These are phyloP conservation scores for Megalops atlanticus DNA, from an alignment of 2,113 vertebrate species.

Conservation along the genomic window DNA sequence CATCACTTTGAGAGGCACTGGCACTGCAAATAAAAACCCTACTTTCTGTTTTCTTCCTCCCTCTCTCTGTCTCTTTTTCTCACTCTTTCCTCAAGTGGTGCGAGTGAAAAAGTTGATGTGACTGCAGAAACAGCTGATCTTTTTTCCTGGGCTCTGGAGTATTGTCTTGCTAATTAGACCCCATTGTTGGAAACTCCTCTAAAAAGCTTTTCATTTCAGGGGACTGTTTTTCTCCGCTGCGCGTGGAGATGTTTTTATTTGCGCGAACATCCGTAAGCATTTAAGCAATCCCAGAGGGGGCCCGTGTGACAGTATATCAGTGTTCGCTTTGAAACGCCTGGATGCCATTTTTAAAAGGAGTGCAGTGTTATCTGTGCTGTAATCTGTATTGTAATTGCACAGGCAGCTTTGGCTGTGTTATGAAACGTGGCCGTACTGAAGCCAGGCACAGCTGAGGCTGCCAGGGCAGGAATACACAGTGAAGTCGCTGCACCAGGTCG, in stretches of 20 bases:
- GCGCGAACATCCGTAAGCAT: constrained; percentile 38
- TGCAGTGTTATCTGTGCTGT: background rate
- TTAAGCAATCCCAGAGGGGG: constrained; percentile 38
- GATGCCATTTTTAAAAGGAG: constrained; percentile 6
- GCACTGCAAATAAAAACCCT: constrained; percentile 33
- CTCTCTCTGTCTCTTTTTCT: no score
- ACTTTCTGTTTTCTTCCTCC: no score
- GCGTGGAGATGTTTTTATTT: constrained; percentile 49
- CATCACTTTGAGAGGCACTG: no score
- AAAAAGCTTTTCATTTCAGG: constrained; percentile 37
- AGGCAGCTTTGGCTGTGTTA: no score
- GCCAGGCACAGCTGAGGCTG: no score
- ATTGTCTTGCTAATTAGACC: constrained; percentile 49
- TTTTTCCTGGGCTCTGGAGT: constrained; percentile 28
- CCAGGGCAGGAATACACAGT: no score
- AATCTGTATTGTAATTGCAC: no score
- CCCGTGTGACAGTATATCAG: background rate
- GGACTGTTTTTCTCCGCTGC: constrained; percentile 32
- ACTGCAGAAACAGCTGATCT: constrained; percentile 49
- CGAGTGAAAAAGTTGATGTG: constrained; percentile 37
- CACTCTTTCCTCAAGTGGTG: constrained; percentile 36
- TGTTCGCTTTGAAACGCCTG: background rate
- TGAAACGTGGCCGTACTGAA: no score
- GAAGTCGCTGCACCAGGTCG: no score
- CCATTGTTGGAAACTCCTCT: constrained; percentile 46